A percentile compares a stretch with the other conserved stretches of the same genome.
Evolutionary conservation across 2,888 invertebrate species (phyloP).

Genomic region (Trichacis sp.): DNA sequence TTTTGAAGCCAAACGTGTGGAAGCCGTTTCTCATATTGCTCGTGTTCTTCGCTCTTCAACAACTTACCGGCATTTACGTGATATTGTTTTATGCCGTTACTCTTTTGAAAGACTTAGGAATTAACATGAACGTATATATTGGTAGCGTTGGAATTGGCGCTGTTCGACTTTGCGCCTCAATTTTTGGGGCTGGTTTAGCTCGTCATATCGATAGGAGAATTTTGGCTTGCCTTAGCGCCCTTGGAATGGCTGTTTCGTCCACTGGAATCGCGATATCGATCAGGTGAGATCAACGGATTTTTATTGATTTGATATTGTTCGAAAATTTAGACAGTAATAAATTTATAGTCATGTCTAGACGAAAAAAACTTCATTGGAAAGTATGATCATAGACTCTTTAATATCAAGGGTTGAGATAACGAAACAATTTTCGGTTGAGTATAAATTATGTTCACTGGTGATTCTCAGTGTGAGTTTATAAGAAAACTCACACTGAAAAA

Average conservation of each 20-base stretch:
- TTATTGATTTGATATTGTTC: no score
- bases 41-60: slow-evolving; percentile 78
- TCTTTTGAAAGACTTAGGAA: slow-evolving; percentile 77
- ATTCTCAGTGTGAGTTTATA: no score
- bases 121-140: slow-evolving; percentile 76
- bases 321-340: no score
- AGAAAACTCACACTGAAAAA: no score
- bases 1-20: slow-evolving; percentile 72
- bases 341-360: no score
- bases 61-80: slow-evolving; percentile 80
- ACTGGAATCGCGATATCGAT: slow-evolving; percentile 68
- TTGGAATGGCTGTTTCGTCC: slow-evolving; percentile 77
- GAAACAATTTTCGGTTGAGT: no score
- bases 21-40: slow-evolving; percentile 78
- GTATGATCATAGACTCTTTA: no score
- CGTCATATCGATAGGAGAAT: slow-evolving; percentile 75
- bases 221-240: slow-evolving; percentile 75
- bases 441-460: no score
- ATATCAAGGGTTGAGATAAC: no score
- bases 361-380: no score
- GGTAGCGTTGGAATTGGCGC: slow-evolving; percentile 79
- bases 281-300: no score
- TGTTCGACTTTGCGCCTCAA: slow-evolving; percentile 76
- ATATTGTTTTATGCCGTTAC: slow-evolving; percentile 80
- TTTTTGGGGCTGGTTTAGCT: slow-evolving; percentile 76